Conservation (phyloP, 2,797 vertebrate species). For the Sebastiscus tertius region DNA sequence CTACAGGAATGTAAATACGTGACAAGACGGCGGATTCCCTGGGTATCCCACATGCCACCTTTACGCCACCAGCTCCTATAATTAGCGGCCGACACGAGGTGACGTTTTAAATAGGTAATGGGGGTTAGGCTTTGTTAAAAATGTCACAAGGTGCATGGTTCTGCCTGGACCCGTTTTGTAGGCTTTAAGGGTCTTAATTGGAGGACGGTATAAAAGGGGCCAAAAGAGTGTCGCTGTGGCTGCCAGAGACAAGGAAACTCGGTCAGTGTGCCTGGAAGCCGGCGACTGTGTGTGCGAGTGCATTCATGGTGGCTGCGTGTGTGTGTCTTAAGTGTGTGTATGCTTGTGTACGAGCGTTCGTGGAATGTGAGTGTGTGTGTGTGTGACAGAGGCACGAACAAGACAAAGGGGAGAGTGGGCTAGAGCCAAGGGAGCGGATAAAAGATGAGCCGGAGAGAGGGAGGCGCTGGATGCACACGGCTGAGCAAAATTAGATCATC, state of each 20-base stretch:
- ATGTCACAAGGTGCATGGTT: constrained; percentile 20
- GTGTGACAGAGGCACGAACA: constrained; percentile 32
- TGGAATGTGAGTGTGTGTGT: constrained; percentile 47
- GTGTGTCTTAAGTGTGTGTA: constrained; percentile 7
- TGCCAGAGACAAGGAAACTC: constrained; percentile 61
- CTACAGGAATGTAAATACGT: constrained; percentile 7
- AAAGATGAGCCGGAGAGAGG: constrained; percentile 48
- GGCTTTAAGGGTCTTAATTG: constrained; percentile 49
- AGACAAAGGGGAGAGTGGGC: constrained; percentile 59
- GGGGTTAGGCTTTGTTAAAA: constrained; percentile 41
- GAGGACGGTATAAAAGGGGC: constrained; percentile 19
- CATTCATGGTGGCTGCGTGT: constrained; percentile 10
- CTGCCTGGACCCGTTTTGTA: constrained; percentile 7
- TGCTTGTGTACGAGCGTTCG: constrained; percentile 32
- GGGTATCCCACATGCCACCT: constrained; percentile 16
- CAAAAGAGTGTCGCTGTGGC: constrained; percentile 13
- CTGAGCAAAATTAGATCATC: constrained; percentile 46
- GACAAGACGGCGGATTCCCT: background rate
- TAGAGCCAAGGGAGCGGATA: constrained; percentile 48
- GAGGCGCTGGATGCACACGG: constrained; percentile 22
- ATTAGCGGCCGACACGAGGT: constrained; percentile 38
- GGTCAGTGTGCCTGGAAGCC: constrained; percentile 70
- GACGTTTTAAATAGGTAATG: constrained; percentile 46
- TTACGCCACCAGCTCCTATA: constrained; percentile 8
- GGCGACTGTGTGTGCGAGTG: constrained; percentile 7